Conservation (phyloP, 1,140 invertebrate species). For the Thrips palmi region DNA sequence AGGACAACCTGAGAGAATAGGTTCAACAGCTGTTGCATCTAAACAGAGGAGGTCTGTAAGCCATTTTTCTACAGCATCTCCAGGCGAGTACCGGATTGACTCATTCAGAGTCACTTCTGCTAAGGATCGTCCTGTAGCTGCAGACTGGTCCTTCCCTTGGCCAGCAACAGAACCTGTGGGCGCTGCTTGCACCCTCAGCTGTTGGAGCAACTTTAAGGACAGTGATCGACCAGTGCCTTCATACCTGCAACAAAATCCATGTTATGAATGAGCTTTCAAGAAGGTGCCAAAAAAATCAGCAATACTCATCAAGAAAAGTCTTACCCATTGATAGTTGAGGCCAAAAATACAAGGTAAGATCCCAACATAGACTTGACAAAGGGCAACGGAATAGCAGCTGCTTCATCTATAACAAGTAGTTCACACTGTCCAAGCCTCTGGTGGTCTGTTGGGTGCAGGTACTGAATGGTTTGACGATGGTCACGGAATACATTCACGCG, state of each 20-base stretch:
- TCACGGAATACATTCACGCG: slow-evolving; percentile 80
- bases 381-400: slow-evolving; percentile 92
- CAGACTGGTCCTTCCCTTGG: slow-evolving; percentile 20
- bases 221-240: slow-evolving; percentile 95
- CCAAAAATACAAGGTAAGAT: slow-evolving; percentile 86
- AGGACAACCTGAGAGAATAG: slow-evolving; percentile 59
- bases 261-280: slow-evolving; percentile 1
- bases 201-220: slow-evolving; percentile 85
- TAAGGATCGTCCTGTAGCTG: slow-evolving; percentile 29
- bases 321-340: slow-evolving; percentile 90
- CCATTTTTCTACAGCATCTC: slow-evolving; percentile 85
- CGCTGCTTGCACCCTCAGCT: slow-evolving; percentile 47
- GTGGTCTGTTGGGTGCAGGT: slow-evolving; percentile 86
- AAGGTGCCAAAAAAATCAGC: too few relatives aligned
- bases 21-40: slow-evolving; percentile 49
- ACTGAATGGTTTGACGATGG: slow-evolving; percentile 96
- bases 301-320: slow-evolving; percentile 8
- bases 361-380: slow-evolving; percentile 81
- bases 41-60: slow-evolving; percentile 81
- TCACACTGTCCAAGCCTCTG: slow-evolving; percentile 81
- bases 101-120: slow-evolving; percentile 58
- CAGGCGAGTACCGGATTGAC: slow-evolving; percentile 82
- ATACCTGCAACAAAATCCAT: slow-evolving; percentile 36
- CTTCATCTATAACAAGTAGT: slow-evolving; percentile 93
- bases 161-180: slow-evolving; percentile 25